Percentiles rank a stretch among this genome's conserved stretches.
Evolutionary conservation across 2,113 vertebrate species (phyloP).

Genomic region (Ageneiosus marmoratus): DNA sequence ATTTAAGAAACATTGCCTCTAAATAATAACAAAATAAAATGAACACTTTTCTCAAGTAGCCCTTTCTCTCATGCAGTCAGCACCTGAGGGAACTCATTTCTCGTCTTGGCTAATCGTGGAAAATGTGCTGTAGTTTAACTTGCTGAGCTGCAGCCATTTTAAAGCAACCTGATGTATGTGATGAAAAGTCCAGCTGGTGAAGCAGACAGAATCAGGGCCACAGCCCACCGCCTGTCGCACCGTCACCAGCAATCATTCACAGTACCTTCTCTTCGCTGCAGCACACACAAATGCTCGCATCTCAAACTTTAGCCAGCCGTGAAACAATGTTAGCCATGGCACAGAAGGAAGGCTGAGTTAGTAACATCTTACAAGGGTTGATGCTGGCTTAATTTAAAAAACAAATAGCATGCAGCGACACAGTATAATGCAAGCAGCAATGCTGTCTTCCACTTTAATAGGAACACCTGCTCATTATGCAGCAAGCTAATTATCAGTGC

Average conservation of each 20-base stretch:
- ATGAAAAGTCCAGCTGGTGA: slow-evolving; percentile 45
- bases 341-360: slow-evolving; percentile 19
- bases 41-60: no score
- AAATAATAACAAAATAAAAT: no score
- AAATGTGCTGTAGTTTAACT: background rate
- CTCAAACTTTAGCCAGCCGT: slow-evolving; percentile 8
- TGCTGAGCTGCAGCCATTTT: slow-evolving; percentile 37
- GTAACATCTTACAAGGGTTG: background rate
- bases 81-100: background rate
- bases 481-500: no score
- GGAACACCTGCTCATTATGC: no score
- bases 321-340: slow-evolving; percentile 33
- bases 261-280: slow-evolving; percentile 20
- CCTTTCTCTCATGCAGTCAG: background rate
- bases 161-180: slow-evolving; percentile 26
- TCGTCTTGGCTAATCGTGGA: background rate
- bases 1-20: background rate
- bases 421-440: background rate
- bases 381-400: background rate
- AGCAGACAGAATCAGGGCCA: slow-evolving; percentile 41
- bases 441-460: no score
- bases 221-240: slow-evolving; percentile 20
- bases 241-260: slow-evolving; percentile 50
- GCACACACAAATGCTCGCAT: slow-evolving; percentile 16
- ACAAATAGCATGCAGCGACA: slow-evolving; percentile 11